Evolutionary conservation across 1,140 invertebrate genomes (phyloP).

Genomic region (Euwallacea similis): DNA sequence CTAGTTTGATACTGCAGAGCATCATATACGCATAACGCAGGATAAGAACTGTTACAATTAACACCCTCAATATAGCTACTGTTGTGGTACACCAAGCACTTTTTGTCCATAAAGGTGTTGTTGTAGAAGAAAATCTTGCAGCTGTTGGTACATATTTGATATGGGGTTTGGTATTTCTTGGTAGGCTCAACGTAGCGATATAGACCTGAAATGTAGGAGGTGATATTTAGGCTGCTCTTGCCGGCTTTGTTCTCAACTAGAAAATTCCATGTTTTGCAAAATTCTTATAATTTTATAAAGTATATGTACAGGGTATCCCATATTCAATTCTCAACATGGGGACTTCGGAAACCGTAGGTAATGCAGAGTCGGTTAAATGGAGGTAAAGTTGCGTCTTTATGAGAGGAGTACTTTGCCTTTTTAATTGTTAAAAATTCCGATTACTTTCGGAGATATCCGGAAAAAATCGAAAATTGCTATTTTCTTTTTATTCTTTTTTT

Average conservation of each 20-base stretch:
- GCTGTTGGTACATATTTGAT: constrained; percentile 21
- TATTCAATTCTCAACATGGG: too few species aligned
- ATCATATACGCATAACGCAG: constrained; percentile 36
- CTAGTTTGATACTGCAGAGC: constrained; percentile 13
- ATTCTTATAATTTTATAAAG: not conserved
- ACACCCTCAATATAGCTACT: constrained; percentile 26
- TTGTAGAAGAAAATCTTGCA: constrained; percentile 28
- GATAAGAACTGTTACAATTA: constrained; percentile 24
- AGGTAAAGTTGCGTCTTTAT: too few species aligned
- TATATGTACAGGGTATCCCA: too few species aligned
- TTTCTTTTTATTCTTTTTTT: too few species aligned
- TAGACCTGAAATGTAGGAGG: constrained; percentile 29
- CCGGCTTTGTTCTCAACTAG: constrained; percentile 32
- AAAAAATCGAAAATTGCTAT: too few species aligned
- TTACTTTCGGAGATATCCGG: too few species aligned
- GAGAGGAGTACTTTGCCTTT: too few species aligned
- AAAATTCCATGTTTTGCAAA: constrained; percentile 36
- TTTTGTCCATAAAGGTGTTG: constrained; percentile 21
- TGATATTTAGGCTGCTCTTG: constrained; percentile 19
- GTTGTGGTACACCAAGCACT: constrained; percentile 34
- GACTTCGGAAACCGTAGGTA: too few species aligned
- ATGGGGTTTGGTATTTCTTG: constrained; percentile 26
- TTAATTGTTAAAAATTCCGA: too few species aligned
- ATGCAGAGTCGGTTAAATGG: too few species aligned
- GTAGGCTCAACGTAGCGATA: constrained; percentile 26